Evolutionary conservation across 2,797 vertebrate genomes (phyloP).

Genomic region (Ataeniobius toweri): DNA sequence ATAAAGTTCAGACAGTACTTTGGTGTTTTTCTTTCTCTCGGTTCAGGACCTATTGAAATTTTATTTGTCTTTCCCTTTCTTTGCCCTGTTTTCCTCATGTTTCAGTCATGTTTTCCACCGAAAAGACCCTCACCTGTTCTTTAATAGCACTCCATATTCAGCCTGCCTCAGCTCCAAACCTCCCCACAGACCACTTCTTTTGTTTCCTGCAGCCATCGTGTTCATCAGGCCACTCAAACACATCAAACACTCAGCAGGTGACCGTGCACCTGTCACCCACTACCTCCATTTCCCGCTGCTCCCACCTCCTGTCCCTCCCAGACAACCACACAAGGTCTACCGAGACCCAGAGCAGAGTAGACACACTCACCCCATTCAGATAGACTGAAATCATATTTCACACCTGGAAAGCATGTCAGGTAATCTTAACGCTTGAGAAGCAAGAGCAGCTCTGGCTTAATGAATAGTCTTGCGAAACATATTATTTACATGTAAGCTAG

Average conservation of each 20-base stretch:
- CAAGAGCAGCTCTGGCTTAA: conserved; percentile 33
- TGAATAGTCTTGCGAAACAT: conserved; percentile 28
- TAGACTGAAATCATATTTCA: conserved; percentile 61
- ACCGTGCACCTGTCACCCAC: conserved; percentile 20
- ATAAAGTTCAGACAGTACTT: neutral
- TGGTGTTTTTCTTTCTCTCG: neutral
- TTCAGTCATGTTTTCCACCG: neutral
- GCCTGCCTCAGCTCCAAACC: conserved; percentile 1
- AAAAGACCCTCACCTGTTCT: conserved; percentile 12
- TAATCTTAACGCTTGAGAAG: conserved; percentile 29
- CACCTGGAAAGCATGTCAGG: conserved; percentile 33
- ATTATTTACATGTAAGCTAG: conserved; percentile 29
- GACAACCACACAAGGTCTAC: conserved; percentile 7
- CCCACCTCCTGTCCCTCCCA: neutral
- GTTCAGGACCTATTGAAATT: neutral
- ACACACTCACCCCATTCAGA: conserved; percentile 19
- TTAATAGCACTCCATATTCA: neutral
- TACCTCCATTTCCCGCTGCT: conserved; percentile 25
- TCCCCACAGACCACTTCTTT: conserved; percentile 1
- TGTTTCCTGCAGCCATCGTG: conserved; percentile 20
- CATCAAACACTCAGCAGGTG: conserved; percentile 47
- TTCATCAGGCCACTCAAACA: conserved; percentile 25
- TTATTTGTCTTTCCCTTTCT: too few relatives aligned
- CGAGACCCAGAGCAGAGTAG: neutral
- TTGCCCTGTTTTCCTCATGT: neutral